Percentiles rank a stretch among this genome's conserved stretches.
These are phyloP conservation scores for Ischnus inquisitorius DNA, from an alignment of 2,888 invertebrate species.

Conservation along the genomic window DNA sequence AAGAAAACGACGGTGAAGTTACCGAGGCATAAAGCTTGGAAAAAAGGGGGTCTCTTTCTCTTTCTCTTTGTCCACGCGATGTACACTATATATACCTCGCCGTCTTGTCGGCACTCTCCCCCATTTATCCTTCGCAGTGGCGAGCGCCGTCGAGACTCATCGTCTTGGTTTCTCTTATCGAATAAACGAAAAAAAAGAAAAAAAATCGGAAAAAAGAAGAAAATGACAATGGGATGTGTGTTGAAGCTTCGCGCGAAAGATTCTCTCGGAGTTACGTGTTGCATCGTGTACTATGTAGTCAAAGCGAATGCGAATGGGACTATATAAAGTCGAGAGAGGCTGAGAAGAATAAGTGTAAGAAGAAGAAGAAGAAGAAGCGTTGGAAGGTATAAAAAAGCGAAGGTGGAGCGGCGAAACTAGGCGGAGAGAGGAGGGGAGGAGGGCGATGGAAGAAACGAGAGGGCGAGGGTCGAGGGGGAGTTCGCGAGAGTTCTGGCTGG, in stretches of 20 bases:
- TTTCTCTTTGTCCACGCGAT: slow-evolving; percentile 34
- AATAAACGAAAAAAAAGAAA: not conserved
- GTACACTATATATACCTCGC: not conserved
- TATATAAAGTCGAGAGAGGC: slow-evolving; percentile 1
- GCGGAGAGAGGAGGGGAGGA: slow-evolving; percentile 68
- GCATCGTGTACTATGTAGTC: slow-evolving; percentile 13
- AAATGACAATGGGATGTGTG: slow-evolving; percentile 10
- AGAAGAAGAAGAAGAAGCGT: slow-evolving; percentile 54
- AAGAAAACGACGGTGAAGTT: slow-evolving; percentile 79
- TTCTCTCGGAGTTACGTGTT: not conserved
- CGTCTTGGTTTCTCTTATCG: not conserved
- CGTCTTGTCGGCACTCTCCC: slow-evolving; percentile 2
- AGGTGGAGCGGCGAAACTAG: slow-evolving; percentile 73
- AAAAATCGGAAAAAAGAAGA: slow-evolving; percentile 26
- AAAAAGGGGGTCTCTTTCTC: slow-evolving; percentile 52
- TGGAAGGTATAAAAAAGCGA: slow-evolving; percentile 66
- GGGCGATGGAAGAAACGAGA: slow-evolving; percentile 64
- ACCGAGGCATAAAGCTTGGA: slow-evolving; percentile 78
- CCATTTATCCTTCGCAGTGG: slow-evolving; percentile 2
- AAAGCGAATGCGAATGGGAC: slow-evolving; percentile 39
- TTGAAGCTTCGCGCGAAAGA: slow-evolving; percentile 3
- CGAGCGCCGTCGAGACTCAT: not conserved
- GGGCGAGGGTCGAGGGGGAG: slow-evolving; percentile 75
- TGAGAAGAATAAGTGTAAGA: slow-evolving; percentile 30
- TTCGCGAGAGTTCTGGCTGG: slow-evolving; percentile 85